Conservation (phyloP, 2,888 invertebrate species). For the Drosophila neutralis region DNA sequence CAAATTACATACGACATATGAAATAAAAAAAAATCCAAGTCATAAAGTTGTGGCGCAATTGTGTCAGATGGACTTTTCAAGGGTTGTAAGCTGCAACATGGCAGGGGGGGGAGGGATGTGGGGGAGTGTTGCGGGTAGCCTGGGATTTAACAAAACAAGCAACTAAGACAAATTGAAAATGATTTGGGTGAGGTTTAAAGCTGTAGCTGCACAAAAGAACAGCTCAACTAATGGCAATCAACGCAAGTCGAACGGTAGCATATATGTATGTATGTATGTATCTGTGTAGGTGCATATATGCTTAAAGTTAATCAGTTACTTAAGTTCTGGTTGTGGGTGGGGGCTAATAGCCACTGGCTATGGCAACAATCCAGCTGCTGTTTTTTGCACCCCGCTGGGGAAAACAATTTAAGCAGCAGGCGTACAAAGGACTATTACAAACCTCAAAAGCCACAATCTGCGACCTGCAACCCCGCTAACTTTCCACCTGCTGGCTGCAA, state of each 20-base stretch:
- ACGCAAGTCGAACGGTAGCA: neutral
- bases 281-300: neutral
- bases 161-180: slow-evolving; percentile 49
- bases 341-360: slow-evolving; percentile 67
- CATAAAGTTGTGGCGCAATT: slow-evolving; percentile 67
- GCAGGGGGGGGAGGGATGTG: neutral
- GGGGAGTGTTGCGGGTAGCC: neutral
- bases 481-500: slow-evolving; percentile 69
- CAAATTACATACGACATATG: slow-evolving; percentile 64
- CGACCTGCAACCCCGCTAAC: slow-evolving; percentile 21
- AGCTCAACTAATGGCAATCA: slow-evolving; percentile 1
- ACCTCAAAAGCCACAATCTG: slow-evolving; percentile 1
- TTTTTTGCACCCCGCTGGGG: slow-evolving; percentile 28
- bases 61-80: slow-evolving; percentile 15
- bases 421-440: slow-evolving; percentile 55
- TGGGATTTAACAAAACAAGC: slow-evolving; percentile 12
- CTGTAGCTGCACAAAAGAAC: neutral
- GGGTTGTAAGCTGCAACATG: slow-evolving; percentile 20
- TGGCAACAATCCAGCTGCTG: slow-evolving; percentile 28
- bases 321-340: slow-evolving; percentile 40
- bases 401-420: slow-evolving; percentile 65
- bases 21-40: slow-evolving; percentile 60
- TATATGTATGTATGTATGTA: neutral
- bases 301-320: slow-evolving; percentile 46
- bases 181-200: slow-evolving; percentile 37